Conservation (phyloP, 2,113 vertebrate genomes). For the Pantherophis guttatus region DNA sequence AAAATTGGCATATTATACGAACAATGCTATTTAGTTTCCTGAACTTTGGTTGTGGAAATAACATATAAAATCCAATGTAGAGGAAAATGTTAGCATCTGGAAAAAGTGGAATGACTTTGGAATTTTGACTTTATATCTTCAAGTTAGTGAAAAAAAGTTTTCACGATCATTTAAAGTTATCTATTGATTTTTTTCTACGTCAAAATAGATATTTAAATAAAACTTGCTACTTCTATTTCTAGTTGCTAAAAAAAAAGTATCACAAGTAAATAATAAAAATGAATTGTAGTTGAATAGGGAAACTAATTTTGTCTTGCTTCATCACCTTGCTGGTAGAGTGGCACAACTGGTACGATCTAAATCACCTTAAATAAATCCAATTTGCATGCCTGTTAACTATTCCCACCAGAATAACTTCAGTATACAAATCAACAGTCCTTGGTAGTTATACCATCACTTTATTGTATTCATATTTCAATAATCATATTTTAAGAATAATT, state of each 20-base stretch:
- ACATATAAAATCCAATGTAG: background rate
- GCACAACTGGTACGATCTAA: background rate
- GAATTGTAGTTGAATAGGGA: background rate
- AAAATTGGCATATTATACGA: background rate
- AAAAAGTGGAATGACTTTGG: background rate
- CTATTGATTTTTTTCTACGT: background rate
- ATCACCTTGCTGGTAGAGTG: background rate
- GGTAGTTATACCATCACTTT: conserved; percentile 35
- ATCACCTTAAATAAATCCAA: background rate
- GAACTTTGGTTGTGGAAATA: background rate
- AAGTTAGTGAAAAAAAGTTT: background rate
- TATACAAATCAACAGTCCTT: background rate
- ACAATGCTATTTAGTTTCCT: background rate
- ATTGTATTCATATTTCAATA: conserved; percentile 15
- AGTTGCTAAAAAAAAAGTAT: background rate
- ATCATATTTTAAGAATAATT: background rate
- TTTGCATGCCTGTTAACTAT: background rate
- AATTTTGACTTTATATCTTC: background rate
- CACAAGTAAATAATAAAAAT: background rate
- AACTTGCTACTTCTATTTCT: background rate
- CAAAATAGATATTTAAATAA: background rate
- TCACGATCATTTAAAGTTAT: background rate
- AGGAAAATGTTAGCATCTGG: background rate
- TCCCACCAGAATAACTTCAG: background rate
- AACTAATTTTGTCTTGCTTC: background rate